Evolutionary conservation across 2,113 vertebrate genomes (phyloP).

Genomic region (Protomyctophum bolini): DNA sequence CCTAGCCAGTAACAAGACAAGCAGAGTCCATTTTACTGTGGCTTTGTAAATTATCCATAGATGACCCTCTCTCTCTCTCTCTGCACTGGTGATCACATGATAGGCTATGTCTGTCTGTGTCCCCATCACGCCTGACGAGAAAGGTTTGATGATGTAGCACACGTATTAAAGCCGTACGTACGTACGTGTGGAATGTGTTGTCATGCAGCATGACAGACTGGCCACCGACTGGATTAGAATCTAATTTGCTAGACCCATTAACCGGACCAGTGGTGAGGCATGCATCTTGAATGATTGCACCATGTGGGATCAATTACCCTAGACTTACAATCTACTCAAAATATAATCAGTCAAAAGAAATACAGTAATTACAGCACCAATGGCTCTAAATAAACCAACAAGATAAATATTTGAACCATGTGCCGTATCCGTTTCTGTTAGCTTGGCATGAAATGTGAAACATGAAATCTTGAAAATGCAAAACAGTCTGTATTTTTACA

Average conservation of each 20-base stretch:
- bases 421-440: constrained; percentile 25
- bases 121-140: constrained; percentile 47
- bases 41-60: constrained; percentile 36
- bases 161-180: constrained; percentile 43
- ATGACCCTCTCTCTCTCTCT: constrained; percentile 9
- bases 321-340: constrained; percentile 47
- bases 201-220: constrained; percentile 53
- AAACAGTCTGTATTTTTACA: constrained; percentile 32
- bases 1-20: not conserved
- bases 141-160: constrained; percentile 52
- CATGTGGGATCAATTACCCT: constrained; percentile 44
- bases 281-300: constrained; percentile 60
- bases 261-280: constrained; percentile 52
- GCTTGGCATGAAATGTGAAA: constrained; percentile 8
- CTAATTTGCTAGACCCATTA: constrained; percentile 67
- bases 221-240: constrained; percentile 56
- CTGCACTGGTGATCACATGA: constrained; percentile 33
- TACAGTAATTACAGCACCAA: constrained; percentile 41
- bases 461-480: constrained; percentile 18
- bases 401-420: constrained; percentile 33
- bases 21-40: constrained; percentile 17
- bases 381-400: constrained; percentile 35
- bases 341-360: constrained; percentile 44
- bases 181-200: constrained; percentile 40
- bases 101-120: constrained; percentile 19